These are phyloP conservation scores for Borostomias antarcticus DNA, from an alignment of 2,797 vertebrate species.

Conservation along the genomic window DNA sequence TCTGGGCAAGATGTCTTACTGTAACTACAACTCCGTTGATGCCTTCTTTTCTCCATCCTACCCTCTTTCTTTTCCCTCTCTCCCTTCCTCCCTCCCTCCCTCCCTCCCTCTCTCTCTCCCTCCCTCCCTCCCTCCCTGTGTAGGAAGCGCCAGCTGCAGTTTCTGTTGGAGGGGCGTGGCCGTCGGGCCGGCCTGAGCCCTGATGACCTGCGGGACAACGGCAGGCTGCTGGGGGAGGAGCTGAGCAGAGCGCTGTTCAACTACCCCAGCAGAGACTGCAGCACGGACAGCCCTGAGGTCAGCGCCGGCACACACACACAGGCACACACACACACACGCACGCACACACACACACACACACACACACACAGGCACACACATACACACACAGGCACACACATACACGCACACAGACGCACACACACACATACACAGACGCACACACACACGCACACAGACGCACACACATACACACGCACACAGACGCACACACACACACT, in stretches of 20 bases:
- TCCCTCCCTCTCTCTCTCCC: constrained; percentile 7
- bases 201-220: constrained; percentile 85
- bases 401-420: too few relatives aligned
- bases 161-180: constrained; percentile 87
- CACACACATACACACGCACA: too few relatives aligned
- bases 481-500: too few relatives aligned
- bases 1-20: not conserved
- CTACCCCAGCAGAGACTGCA: constrained; percentile 85
- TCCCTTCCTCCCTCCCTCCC: too few relatives aligned
- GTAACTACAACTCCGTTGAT: not conserved
- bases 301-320: constrained; percentile 12
- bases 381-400: not conserved
- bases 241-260: constrained; percentile 83
- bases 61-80: constrained; percentile 16
- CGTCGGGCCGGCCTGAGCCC: constrained; percentile 79
- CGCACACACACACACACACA: not conserved
- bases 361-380: not conserved
- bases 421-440: too few relatives aligned
- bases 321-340: not conserved
- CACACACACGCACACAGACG: too few relatives aligned
- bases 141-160: constrained; percentile 91
- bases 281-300: constrained; percentile 88
- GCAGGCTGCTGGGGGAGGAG: constrained; percentile 84
- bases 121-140: constrained; percentile 16
- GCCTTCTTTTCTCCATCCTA: not conserved